Base-by-base conservation (phyloP, 2,888 invertebrate genomes). In the Danaus chrysippus region DNA sequence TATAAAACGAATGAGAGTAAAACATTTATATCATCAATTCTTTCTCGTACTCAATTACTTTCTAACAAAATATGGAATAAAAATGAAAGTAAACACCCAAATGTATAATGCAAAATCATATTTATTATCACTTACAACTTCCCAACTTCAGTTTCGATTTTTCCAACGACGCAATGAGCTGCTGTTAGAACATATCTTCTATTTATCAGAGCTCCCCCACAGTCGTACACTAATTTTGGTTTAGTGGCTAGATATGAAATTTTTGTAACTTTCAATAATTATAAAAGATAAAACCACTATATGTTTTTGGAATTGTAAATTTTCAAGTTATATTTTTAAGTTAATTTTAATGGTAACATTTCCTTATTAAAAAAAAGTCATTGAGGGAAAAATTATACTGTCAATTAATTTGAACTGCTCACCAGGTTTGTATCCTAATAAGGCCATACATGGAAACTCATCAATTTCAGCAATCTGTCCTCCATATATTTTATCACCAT, bases 371-470 rank as follows among this genome's bases (percentile, higher is more conserved):
- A 34, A 34, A 34, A 34, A 34, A 5, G 23, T 34, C 23, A 34
- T 34, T 34, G 3, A 34, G 23, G 23, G 23, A 34, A 34, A 34
- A 34, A 34, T 34, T 34, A 34, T 34, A 5, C 23, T 3, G 23
- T 34, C 6, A 34, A 34, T 6, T 34, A 5, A 34, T 34, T 34
- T 34, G 8, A 34, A 42, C 8, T 59, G 79, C 86, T 81, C 74
- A 92, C 93, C 77, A 66, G 91, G 89, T 42, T 86, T 83, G 69
- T 93, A 93, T 59, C 93, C 92, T 58, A 93, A 68, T 19, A 93
- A 70, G 0, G 92, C 92, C 90, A 93, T 88, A 93, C 94, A 94
- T 0, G 93, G 93, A 75, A 92, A 93, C 72, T 94, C 94, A 61
- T 93, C 93, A 6, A 93, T 72, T n/a, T 93, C 93, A 0, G 93